phyloP scores from a whole-genome alignment of 2,888 invertebrate genomes.

The Patella ulyssiponensis region DNA sequence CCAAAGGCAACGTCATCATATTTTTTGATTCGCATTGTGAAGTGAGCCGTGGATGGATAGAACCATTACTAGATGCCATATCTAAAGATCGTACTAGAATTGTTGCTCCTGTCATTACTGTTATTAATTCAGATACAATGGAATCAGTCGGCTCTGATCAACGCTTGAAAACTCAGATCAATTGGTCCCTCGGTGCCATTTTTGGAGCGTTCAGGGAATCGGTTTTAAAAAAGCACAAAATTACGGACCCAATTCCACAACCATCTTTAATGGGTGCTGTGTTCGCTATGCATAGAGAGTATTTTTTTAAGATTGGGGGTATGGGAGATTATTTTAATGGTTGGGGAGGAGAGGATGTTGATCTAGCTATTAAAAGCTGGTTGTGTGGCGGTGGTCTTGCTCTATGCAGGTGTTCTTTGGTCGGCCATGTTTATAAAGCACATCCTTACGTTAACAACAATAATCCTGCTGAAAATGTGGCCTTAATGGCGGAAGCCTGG shows the following conservation, averaged over 20 bases:
- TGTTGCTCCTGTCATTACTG: not conserved
- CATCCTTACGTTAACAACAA: not conserved
- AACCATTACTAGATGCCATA: not conserved
- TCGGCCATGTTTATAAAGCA: not conserved
- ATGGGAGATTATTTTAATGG: not conserved
- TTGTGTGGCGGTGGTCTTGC: not conserved
- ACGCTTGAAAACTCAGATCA: not conserved
- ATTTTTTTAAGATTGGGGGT: not conserved
- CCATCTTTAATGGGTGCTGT: not conserved
- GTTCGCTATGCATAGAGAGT: not conserved
- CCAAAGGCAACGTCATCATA: not conserved
- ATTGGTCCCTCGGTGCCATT: not conserved
- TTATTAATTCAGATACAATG: not conserved
- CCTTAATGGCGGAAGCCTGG: not conserved
- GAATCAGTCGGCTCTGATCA: not conserved
- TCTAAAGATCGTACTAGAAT: not conserved
- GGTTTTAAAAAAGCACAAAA: not conserved
- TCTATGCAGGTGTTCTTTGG: not conserved
- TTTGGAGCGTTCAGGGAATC: not conserved
- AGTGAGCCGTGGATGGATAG: not conserved
- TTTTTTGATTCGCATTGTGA: conserved; percentile 5
- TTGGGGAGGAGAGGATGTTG: conserved; percentile 1
- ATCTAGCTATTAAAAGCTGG: not conserved
- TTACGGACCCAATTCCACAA: not conserved
- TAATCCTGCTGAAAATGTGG: not conserved